These are phyloP conservation scores for Sebastes matsubarae DNA, from an alignment of 2,797 vertebrate genomes.

Conservation along the genomic window DNA sequence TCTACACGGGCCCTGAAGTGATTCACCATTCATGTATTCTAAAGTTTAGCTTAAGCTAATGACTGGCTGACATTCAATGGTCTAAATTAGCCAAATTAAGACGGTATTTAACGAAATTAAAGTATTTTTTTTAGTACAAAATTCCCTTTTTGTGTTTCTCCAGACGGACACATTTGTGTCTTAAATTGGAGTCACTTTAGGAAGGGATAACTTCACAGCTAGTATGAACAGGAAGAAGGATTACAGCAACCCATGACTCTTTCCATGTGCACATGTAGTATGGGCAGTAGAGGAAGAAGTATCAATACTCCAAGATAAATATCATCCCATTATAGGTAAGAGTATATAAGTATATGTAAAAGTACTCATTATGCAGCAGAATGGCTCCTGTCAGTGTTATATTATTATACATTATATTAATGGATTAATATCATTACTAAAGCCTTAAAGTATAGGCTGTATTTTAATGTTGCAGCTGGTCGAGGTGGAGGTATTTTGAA, in stretches of 20 bases:
- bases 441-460: neutral
- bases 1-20: no score
- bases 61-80: rapidly evolving
- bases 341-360: neutral
- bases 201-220: neutral
- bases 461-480: neutral
- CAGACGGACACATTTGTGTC: neutral
- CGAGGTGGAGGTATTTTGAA: neutral
- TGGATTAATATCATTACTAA: neutral
- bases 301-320: neutral
- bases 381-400: neutral
- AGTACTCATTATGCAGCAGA: neutral
- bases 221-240: no score
- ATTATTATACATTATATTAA: neutral
- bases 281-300: neutral
- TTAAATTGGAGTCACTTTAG: neutral
- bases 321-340: neutral
- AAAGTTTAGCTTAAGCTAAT: neutral
- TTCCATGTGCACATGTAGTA: neutral
- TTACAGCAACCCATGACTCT: neutral
- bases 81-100: neutral
- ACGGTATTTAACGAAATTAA: neutral
- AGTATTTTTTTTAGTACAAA: neutral
- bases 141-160: neutral
- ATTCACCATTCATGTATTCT: no score